Conservation (phyloP, 2,888 invertebrate species). For the Caenorhabditis afra region DNA sequence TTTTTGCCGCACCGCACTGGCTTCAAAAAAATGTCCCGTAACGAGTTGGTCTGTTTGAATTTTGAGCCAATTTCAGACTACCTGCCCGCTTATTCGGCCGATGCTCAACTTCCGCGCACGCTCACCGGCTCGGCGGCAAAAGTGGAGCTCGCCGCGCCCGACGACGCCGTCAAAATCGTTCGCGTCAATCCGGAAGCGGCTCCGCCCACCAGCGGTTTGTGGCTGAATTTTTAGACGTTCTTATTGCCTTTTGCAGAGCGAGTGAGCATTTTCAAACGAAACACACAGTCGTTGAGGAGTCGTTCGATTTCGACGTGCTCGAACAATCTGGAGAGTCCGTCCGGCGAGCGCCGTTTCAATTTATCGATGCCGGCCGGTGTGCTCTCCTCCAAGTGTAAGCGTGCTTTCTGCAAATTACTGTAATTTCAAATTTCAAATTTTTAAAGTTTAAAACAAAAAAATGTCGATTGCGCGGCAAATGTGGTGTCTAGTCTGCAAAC, state of each 20-base stretch:
- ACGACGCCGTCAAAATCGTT: slow-evolving; percentile 45
- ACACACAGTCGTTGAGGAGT: slow-evolving; percentile 27
- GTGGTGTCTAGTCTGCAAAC: no score
- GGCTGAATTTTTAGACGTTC: background rate
- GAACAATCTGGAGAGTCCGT: slow-evolving; percentile 43
- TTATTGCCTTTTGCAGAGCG: slow-evolving; percentile 20
- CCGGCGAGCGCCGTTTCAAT: slow-evolving; percentile 40
- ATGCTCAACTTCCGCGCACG: slow-evolving; percentile 43
- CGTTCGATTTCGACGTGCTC: slow-evolving; percentile 26
- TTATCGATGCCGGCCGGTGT: slow-evolving; percentile 35
- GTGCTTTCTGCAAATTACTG: no score
- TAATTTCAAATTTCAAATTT: no score
- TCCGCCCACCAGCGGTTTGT: slow-evolving; percentile 34
- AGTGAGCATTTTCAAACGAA: slow-evolving; percentile 38
- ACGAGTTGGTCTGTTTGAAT: no score
- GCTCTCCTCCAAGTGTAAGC: slow-evolving; percentile 28
- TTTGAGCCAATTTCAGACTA: slow-evolving; percentile 49
- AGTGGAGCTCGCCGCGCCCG: slow-evolving; percentile 38
- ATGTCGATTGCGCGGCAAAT: no score
- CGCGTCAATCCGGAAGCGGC: slow-evolving; percentile 43
- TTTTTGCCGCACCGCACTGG: no score
- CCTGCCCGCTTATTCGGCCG: slow-evolving; percentile 43
- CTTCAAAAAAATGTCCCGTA: no score
- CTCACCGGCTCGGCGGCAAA: slow-evolving; percentile 53
- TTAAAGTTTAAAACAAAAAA: no score